Evolutionary conservation across 2,888 invertebrate genomes (phyloP).

Genomic region (Blera fallax): DNA sequence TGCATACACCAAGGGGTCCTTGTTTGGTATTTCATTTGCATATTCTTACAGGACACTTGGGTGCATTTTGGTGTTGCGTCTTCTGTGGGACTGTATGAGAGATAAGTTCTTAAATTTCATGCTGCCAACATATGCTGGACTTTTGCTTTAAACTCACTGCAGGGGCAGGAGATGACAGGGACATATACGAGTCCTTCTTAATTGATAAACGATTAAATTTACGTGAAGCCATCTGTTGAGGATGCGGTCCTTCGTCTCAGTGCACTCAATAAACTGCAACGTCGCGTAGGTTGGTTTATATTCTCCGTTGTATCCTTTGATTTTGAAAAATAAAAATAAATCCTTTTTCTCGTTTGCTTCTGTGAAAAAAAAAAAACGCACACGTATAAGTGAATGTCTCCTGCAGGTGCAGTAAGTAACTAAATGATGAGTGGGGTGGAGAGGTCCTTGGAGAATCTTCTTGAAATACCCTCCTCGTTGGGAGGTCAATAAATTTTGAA

Average conservation of each 20-base stretch:
- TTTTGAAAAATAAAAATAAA: too few species aligned
- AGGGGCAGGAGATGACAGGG: background rate
- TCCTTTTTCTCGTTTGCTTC: too few species aligned
- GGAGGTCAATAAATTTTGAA: constrained; percentile 52
- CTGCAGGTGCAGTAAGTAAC: constrained; percentile 37
- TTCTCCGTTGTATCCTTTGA: background rate
- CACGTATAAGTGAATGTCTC: constrained; percentile 29
- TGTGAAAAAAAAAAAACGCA: background rate
- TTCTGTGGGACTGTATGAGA: background rate
- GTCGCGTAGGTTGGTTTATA: background rate
- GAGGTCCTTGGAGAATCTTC: background rate
- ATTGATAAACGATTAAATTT: constrained; percentile 66
- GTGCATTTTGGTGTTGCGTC: constrained; percentile 17
- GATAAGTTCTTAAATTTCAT: constrained; percentile 48
- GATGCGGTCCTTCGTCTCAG: constrained; percentile 7
- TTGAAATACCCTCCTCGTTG: background rate
- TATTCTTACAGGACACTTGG: constrained; percentile 58
- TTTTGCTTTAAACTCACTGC: constrained; percentile 11
- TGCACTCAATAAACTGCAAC: constrained; percentile 30
- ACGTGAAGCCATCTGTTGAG: constrained; percentile 46
- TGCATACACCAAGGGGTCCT: constrained; percentile 37
- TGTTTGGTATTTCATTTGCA: constrained; percentile 53
- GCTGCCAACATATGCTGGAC: constrained; percentile 33
- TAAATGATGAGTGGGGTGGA: constrained; percentile 42
- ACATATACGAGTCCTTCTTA: constrained; percentile 33